These are phyloP conservation scores for Scolanthus callimorphus DNA, from an alignment of 92 coral and sea anemone species.

Conservation along the genomic window DNA sequence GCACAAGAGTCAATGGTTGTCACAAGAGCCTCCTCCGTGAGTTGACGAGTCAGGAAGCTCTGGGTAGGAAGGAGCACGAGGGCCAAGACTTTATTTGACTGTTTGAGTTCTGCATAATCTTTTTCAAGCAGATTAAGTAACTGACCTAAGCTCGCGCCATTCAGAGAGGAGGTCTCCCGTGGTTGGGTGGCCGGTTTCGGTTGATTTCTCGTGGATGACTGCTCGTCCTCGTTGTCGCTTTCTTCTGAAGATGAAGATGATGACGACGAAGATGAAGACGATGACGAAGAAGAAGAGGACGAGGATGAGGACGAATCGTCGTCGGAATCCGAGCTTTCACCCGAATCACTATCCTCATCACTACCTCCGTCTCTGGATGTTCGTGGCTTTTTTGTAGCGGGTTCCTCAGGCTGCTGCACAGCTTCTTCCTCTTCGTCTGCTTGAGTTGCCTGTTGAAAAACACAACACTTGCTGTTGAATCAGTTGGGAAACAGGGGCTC, in stretches of 20 bases:
- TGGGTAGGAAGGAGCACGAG: no score
- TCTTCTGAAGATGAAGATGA: constrained; percentile 77
- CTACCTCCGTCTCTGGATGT: constrained; percentile 61
- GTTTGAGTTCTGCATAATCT: no score
- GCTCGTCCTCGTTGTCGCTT: constrained; percentile 60
- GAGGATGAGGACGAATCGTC: constrained; percentile 70
- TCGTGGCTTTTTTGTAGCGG: constrained; percentile 50
- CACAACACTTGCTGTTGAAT: no score
- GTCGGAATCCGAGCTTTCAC: constrained; percentile 64
- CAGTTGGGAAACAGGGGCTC: no score
- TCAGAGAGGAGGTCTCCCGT: background rate
- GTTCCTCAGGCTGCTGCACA: no score
- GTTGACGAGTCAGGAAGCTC: no score
- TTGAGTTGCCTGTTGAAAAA: no score
- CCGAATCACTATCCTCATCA: constrained; percentile 74
- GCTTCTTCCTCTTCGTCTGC: no score
- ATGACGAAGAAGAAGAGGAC: constrained; percentile 74
- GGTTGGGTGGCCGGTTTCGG: constrained; percentile 8
- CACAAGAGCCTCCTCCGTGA: no score
- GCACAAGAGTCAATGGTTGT: no score
- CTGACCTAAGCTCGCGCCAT: background rate
- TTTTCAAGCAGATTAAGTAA: no score
- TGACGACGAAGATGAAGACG: constrained; percentile 74
- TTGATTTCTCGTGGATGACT: constrained; percentile 4
- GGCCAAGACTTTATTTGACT: no score